These are phyloP conservation scores for Callospermophilus lateralis DNA, from an alignment of 2,113 vertebrate species.

Conservation along the genomic window DNA sequence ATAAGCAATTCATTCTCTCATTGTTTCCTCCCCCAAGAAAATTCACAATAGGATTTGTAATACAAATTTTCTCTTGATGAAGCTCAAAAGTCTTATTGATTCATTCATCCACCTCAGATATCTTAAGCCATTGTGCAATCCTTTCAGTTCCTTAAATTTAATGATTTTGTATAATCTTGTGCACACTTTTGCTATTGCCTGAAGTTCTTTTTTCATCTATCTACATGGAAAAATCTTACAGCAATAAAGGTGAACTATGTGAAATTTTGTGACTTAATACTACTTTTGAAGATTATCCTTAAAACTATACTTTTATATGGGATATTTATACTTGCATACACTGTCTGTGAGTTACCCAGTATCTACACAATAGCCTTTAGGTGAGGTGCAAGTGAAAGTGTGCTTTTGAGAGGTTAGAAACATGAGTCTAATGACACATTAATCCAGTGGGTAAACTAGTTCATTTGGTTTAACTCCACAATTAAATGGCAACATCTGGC, in stretches of 20 bases:
- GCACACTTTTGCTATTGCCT: neutral
- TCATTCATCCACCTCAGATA: neutral
- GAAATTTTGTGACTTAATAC: neutral
- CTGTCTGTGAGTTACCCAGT: neutral
- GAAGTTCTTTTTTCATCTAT: neutral
- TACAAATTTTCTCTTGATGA: neutral
- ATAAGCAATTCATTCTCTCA: neutral
- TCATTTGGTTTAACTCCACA: slow-evolving; percentile 25
- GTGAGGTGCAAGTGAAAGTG: neutral
- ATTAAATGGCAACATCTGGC: slow-evolving; percentile 65
- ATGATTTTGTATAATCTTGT: neutral
- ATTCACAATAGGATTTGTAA: neutral
- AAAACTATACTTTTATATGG: neutral
- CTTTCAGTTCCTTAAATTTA: neutral
- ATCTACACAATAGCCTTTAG: neutral
- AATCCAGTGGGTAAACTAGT: neutral
- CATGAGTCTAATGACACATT: neutral
- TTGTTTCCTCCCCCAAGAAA: neutral
- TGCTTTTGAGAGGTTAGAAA: neutral
- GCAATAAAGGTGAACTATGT: neutral
- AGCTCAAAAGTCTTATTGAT: neutral
- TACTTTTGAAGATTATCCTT: neutral
- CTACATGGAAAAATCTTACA: neutral
- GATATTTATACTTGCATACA: neutral
- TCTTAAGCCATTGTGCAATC: neutral